Evolutionary conservation across 2,113 vertebrate species (phyloP), one percentile per base, ranked within the genome.

Genomic region (Lonchura striata): DNA sequence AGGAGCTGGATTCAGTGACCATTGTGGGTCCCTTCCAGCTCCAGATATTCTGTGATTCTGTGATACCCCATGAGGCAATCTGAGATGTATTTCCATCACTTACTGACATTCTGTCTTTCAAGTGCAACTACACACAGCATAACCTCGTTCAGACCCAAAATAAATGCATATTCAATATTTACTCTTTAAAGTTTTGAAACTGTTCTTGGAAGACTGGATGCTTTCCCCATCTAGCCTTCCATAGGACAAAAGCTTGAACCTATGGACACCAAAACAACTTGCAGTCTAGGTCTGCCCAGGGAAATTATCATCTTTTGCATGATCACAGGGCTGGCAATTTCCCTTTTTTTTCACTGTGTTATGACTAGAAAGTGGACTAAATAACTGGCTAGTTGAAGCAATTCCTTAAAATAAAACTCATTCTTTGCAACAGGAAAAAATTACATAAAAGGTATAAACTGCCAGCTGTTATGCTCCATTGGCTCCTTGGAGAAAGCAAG

Each of bases 21-120:
- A 8, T 41, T 0, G 0, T 30, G 35, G 15, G 8, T 49, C 24
- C 7, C 15, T 75, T 47, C 59, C 50, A 47, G 7, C 19, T 49
- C 35, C 35, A 56, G 52, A 35, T 35, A 39, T 41, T 64, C 28
- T 46, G 39, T 31, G 54, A 61, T 35, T 60, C 64, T 68, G 11
- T 60, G 25, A 31, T 46, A 60, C 16, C 6, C 8, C 24, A 4
- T 49, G 17, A 68, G 16, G 22, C 3, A 56, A 4, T 33, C 11
- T 47, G 28, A 74, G n/a, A 44, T 52, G 15, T 27, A 3, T 57
- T 31, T 93, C 16, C 22, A 76, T 13, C 27, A 21, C 19, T 18
- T 80, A 30, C 25, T 44, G 22, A 30, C 4, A 49, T 72, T 53
- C 16, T 59, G 21, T 42, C 39, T 92, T 69, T 81, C 31, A 79